Conservation (phyloP, 2,888 invertebrate genomes). For the Metalampra italica region DNA sequence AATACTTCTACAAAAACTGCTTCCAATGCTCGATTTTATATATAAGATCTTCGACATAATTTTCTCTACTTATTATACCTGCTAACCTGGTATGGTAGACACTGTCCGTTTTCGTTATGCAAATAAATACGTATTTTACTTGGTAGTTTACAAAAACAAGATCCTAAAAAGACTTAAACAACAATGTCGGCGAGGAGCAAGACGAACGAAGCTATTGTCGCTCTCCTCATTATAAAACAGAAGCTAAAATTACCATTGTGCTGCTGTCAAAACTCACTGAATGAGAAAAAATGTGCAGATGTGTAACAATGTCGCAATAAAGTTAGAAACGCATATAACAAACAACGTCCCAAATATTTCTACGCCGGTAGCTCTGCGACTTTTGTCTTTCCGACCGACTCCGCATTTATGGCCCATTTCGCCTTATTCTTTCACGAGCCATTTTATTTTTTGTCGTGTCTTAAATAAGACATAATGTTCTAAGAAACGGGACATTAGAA, state of each 20-base stretch:
- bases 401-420: conserved; percentile 67
- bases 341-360: conserved; percentile 62
- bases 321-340: conserved; percentile 47
- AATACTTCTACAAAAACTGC: too few species aligned
- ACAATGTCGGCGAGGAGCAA: conserved; percentile 23
- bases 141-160: conserved; percentile 32
- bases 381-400: conserved; percentile 58
- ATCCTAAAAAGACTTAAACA: not conserved
- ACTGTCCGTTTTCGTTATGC: not conserved
- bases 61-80: not conserved
- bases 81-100: not conserved
- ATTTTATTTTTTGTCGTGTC: conserved; percentile 67
- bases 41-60: not conserved
- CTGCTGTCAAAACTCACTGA: conserved; percentile 58
- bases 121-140: conserved; percentile 4
- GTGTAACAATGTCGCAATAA: conserved; percentile 69
- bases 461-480: conserved; percentile 78
- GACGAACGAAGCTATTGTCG: conserved; percentile 39
- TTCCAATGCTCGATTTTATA: not conserved
- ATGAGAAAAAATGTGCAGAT: conserved; percentile 52
- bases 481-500: conserved; percentile 72
- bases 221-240: conserved; percentile 56
- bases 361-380: conserved; percentile 57
- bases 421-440: conserved; percentile 63
- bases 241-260: conserved; percentile 63